phyloP scores from a whole-genome alignment of 1,140 invertebrate genomes.

The Prorops nasuta region DNA sequence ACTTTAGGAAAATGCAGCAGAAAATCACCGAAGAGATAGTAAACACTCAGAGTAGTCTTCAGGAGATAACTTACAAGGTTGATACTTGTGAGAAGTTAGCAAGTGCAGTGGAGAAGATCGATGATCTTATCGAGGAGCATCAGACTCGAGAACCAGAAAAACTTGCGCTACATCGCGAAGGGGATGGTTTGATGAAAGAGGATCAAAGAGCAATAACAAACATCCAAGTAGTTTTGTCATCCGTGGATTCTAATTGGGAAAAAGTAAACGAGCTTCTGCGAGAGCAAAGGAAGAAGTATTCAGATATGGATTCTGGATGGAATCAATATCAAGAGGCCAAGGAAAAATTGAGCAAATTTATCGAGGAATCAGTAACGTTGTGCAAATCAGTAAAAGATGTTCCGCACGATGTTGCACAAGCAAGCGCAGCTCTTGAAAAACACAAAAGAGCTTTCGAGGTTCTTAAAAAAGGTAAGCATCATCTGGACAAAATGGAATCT shows the following conservation, averaged over 20 bases:
- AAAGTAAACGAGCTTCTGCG: conserved; percentile 71
- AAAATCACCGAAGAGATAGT: conserved; percentile 65
- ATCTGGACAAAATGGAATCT: conserved; percentile 72
- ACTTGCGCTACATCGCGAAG: conserved; percentile 67
- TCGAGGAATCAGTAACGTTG: conserved; percentile 65
- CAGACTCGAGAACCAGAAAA: conserved; percentile 56
- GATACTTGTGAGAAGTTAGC: conserved; percentile 60
- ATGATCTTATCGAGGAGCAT: conserved; percentile 54
- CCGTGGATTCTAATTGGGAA: conserved; percentile 77
- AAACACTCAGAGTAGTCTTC: conserved; percentile 57
- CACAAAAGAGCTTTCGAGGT: conserved; percentile 72
- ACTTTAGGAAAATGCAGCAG: conserved; percentile 67
- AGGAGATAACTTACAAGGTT: conserved; percentile 56
- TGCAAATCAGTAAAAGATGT: conserved; percentile 61
- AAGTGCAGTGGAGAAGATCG: conserved; percentile 61
- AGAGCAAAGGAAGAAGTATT: conserved; percentile 74
- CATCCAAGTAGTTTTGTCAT: conserved; percentile 74
- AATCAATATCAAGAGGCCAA: conserved; percentile 74
- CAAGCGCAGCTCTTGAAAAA: conserved; percentile 65
- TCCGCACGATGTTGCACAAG: conserved; percentile 66
- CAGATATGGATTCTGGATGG: conserved; percentile 69
- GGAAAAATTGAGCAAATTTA: conserved; percentile 66
- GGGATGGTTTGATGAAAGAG: conserved; percentile 73
- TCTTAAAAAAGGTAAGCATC: conserved; percentile 71
- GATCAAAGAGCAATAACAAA: conserved; percentile 75